Evolutionary conservation across 1,140 invertebrate species (phyloP).

Genomic region (Ceratosolen solmsi): DNA sequence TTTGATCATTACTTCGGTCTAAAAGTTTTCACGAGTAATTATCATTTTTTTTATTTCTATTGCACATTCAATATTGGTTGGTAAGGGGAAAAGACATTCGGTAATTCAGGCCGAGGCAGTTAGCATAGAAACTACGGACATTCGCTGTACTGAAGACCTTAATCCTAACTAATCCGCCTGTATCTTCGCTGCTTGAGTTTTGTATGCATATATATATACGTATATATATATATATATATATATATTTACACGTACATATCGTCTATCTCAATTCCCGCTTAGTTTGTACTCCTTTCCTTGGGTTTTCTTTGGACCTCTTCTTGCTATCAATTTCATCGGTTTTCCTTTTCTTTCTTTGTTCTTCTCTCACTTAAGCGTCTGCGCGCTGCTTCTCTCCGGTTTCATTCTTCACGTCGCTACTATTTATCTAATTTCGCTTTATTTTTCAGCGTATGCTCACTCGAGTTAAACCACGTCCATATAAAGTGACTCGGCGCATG

Average conservation of each 20-base stretch:
- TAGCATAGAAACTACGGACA: conserved; percentile 43
- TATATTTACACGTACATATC: neutral
- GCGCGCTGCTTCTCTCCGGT: neutral
- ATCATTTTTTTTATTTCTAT: neutral
- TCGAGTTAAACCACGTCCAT: neutral
- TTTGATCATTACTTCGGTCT: neutral
- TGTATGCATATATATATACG: conserved; percentile 18
- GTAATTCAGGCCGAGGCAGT: conserved; percentile 40
- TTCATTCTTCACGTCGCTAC: conserved; percentile 31
- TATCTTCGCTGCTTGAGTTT: conserved; percentile 33
- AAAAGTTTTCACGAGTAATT: conserved; percentile 5
- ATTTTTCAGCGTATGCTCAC: conserved; percentile 23
- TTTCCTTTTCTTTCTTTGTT: conserved; percentile 8
- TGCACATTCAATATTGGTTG: neutral
- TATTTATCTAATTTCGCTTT: conserved; percentile 41
- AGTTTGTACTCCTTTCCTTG: conserved; percentile 23
- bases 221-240: conserved; percentile 32
- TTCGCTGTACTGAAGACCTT: conserved; percentile 41
- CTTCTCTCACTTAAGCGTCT: conserved; percentile 2
- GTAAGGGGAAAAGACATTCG: conserved; percentile 40
- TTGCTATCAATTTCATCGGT: conserved; percentile 44
- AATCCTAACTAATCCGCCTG: conserved; percentile 48
- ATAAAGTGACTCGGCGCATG: neutral
- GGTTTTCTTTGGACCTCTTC: conserved; percentile 6
- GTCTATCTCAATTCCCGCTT: neutral